Evolutionary conservation across 2,888 invertebrate genomes (phyloP).

Genomic region (Folsomia manolachei): DNA sequence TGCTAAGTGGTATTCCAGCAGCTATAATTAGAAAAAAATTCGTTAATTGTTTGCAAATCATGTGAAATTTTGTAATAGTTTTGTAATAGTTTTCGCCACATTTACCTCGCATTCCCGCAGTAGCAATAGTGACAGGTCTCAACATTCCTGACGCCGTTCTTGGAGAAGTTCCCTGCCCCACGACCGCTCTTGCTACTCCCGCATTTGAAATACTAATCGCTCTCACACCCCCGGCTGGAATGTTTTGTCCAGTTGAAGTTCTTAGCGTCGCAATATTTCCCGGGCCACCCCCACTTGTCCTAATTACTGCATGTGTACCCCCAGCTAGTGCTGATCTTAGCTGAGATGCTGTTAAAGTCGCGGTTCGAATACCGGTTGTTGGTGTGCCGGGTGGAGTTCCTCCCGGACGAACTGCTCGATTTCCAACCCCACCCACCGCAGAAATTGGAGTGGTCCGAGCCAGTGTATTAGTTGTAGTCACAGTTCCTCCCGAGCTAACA

Average conservation of each 20-base stretch:
- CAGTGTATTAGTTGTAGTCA: conserved; percentile 34
- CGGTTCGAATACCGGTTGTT: conserved; percentile 24
- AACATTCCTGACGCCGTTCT: conserved; percentile 36
- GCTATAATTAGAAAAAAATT: no score
- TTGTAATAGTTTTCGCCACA: no score
- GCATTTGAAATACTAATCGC: conserved; percentile 26
- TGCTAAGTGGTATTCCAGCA: no score
- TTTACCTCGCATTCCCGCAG: conserved; percentile 34
- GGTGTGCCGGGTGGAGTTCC: conserved; percentile 21
- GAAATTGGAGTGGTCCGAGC: conserved; percentile 41
- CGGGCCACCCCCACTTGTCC: conserved; percentile 16
- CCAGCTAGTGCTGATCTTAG: conserved; percentile 34
- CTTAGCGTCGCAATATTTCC: conserved; percentile 25
- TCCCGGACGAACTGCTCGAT: conserved; percentile 26
- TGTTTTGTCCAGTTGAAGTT: conserved; percentile 13
- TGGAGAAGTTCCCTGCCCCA: conserved; percentile 18
- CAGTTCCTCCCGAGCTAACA: conserved; percentile 27
- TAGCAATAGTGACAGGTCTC: conserved; percentile 35
- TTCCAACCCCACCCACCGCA: conserved; percentile 30
- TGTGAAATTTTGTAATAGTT: no score
- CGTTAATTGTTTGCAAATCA: no score
- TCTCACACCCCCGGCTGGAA: conserved; percentile 17
- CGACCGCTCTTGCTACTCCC: conserved; percentile 24
- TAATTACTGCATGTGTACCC: conserved; percentile 24
- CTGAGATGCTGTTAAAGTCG: conserved; percentile 42